These are phyloP conservation scores for Vicugna pacos DNA, from an alignment of 2,113 vertebrate species.

Conservation along the genomic window DNA sequence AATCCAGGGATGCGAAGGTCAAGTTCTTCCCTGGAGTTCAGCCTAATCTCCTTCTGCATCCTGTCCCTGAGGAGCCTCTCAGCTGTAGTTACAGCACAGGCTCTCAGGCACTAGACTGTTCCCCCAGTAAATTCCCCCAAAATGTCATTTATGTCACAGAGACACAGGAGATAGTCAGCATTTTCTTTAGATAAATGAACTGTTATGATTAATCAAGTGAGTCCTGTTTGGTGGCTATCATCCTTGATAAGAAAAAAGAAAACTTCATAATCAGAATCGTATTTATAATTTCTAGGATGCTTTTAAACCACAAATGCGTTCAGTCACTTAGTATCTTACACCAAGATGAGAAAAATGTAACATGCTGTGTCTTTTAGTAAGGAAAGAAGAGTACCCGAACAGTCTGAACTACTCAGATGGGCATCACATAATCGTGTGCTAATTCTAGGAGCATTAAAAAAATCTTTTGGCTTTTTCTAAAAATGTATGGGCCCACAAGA, in stretches of 20 bases:
- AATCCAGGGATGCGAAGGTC: neutral
- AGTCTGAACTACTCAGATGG: neutral
- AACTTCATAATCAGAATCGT: neutral
- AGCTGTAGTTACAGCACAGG: neutral
- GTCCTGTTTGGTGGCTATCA: neutral
- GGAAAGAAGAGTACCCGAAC: neutral
- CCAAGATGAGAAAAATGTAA: slow-evolving; percentile 40
- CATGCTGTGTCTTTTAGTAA: neutral
- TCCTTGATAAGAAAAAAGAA: neutral
- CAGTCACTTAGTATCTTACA: neutral
- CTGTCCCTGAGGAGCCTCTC: neutral
- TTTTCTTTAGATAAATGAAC: slow-evolving; percentile 25
- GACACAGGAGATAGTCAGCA: neutral
- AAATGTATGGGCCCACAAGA: neutral
- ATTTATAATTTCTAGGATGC: slow-evolving; percentile 11
- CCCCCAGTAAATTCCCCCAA: neutral
- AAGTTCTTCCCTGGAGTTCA: neutral
- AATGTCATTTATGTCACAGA: neutral
- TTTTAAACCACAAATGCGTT: slow-evolving; percentile 13
- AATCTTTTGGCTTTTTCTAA: neutral
- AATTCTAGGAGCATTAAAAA: neutral
- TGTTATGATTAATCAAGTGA: neutral
- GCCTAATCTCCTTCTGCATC: neutral
- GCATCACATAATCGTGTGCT: neutral
- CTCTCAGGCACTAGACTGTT: neutral